Evolutionary conservation across 2,888 invertebrate species (phyloP).

Genomic region (Rhorus exstirpatorius): DNA sequence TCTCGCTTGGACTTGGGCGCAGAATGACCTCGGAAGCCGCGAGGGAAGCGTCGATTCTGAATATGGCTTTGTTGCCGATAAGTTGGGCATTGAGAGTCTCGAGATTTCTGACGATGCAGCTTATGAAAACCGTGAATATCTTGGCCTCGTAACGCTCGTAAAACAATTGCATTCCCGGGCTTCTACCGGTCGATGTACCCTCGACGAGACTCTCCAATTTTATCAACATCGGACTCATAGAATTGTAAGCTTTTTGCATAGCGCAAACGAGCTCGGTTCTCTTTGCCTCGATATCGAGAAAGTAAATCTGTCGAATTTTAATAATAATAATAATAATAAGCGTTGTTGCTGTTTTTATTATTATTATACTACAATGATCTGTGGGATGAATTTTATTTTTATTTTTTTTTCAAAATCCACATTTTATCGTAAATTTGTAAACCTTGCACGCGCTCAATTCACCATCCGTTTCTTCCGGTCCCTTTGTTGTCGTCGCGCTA

Average conservation of each 20-base stretch:
- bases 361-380: constrained; percentile 2
- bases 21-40: constrained; percentile 92
- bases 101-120: constrained; percentile 88
- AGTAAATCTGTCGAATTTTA: constrained; percentile 88
- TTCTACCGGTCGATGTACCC: constrained; percentile 92
- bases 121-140: constrained; percentile 90
- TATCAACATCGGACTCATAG: constrained; percentile 93
- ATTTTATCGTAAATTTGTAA: constrained; percentile 1
- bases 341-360: too few species aligned
- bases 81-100: constrained; percentile 89
- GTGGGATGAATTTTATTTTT: background rate
- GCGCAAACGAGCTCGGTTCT: constrained; percentile 90
- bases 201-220: constrained; percentile 95
- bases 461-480: constrained; percentile 41
- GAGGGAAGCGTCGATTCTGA: constrained; percentile 93
- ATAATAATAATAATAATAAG: too few species aligned
- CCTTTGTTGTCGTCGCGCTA: constrained; percentile 55
- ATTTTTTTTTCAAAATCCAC: background rate
- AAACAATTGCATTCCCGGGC: constrained; percentile 91
- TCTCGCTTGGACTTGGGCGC: constrained; percentile 91
- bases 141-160: constrained; percentile 94
- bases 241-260: constrained; percentile 92
- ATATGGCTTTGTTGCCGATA: constrained; percentile 88
- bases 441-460: constrained; percentile 77
- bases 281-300: constrained; percentile 90